phyloP scores from a whole-genome alignment of 1,140 invertebrate genomes.

The Proales similis region DNA sequence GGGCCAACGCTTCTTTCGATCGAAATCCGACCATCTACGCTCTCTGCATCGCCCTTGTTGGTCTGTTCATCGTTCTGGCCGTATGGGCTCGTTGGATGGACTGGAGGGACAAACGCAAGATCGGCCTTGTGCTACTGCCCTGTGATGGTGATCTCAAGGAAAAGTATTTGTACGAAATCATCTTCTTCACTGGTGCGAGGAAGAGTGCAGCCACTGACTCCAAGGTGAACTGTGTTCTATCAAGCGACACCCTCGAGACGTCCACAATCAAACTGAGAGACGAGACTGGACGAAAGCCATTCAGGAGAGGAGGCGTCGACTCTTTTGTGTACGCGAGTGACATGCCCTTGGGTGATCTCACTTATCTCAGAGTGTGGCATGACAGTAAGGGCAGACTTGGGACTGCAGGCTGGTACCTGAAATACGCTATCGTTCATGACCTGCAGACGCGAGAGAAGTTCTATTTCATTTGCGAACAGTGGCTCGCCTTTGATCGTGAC shows the following conservation, averaged over 20 bases:
- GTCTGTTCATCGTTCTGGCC: slow-evolving; percentile 52
- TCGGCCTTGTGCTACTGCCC: slow-evolving; percentile 54
- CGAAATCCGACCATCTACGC: slow-evolving; percentile 58
- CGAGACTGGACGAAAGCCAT: slow-evolving; percentile 47
- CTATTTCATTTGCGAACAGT: slow-evolving; percentile 56
- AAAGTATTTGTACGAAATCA: slow-evolving; percentile 58
- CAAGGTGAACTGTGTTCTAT: slow-evolving; percentile 47
- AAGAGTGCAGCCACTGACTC: slow-evolving; percentile 56
- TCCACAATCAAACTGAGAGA: slow-evolving; percentile 53
- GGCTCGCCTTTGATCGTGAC: slow-evolving; percentile 59
- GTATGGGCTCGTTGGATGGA: slow-evolving; percentile 56
- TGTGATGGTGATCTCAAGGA: slow-evolving; percentile 56
- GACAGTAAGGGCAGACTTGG: slow-evolving; percentile 57
- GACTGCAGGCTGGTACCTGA: slow-evolving; percentile 57
- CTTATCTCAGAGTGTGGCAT: slow-evolving; percentile 58
- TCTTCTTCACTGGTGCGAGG: slow-evolving; percentile 56
- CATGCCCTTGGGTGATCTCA: slow-evolving; percentile 52
- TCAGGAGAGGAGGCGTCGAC: slow-evolving; percentile 53
- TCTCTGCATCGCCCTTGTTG: slow-evolving; percentile 54
- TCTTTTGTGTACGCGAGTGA: slow-evolving; percentile 55
- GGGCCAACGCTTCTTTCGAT: slow-evolving; percentile 54
- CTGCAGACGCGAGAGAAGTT: slow-evolving; percentile 57
- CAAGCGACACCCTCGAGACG: slow-evolving; percentile 56
- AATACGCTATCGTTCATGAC: slow-evolving; percentile 55
- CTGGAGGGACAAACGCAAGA: slow-evolving; percentile 54